Evolutionary conservation across 2,888 invertebrate genomes (phyloP).

Genomic region (Pseudanteris insignis): DNA sequence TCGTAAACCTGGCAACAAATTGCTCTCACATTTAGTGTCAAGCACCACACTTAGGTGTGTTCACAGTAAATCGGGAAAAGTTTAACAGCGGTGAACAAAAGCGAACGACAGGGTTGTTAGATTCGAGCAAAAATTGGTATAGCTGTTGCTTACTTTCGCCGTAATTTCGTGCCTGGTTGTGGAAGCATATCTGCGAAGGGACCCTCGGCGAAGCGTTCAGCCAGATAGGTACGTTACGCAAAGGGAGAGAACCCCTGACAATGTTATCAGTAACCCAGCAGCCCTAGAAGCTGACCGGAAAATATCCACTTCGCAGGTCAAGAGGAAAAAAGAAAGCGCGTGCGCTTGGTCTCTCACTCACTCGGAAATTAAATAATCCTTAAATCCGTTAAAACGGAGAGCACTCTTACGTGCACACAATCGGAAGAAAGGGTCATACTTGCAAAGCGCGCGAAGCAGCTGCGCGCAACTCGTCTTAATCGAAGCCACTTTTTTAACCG

Average conservation of each 20-base stretch:
- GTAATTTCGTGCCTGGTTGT: slow-evolving; percentile 23
- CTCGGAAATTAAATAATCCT: slow-evolving; percentile 42
- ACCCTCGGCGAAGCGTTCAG: slow-evolving; percentile 27
- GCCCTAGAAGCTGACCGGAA: slow-evolving; percentile 42
- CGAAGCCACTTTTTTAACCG: slow-evolving; percentile 40
- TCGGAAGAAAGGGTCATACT: slow-evolving; percentile 19
- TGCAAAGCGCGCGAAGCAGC: slow-evolving; percentile 24
- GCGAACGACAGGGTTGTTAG: neutral
- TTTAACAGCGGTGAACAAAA: slow-evolving; percentile 8
- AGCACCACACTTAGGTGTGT: neutral
- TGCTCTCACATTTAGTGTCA: neutral
- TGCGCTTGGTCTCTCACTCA: slow-evolving; percentile 13
- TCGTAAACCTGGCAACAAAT: neutral
- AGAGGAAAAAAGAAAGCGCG: slow-evolving; percentile 29
- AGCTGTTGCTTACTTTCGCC: slow-evolving; percentile 15
- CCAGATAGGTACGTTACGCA: slow-evolving; percentile 41
- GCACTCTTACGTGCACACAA: slow-evolving; percentile 25
- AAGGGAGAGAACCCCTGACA: slow-evolving; percentile 35
- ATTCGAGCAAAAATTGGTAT: slow-evolving; percentile 9
- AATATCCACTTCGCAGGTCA: slow-evolving; percentile 41
- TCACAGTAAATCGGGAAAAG: slow-evolving; percentile 8
- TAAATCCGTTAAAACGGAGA: slow-evolving; percentile 38
- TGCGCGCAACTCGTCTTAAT: too few relatives aligned
- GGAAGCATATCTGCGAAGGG: slow-evolving; percentile 17
- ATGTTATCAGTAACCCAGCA: slow-evolving; percentile 31